Evolutionary conservation across 1,140 invertebrate species (phyloP).

Genomic region (Drosophila carrolli): DNA sequence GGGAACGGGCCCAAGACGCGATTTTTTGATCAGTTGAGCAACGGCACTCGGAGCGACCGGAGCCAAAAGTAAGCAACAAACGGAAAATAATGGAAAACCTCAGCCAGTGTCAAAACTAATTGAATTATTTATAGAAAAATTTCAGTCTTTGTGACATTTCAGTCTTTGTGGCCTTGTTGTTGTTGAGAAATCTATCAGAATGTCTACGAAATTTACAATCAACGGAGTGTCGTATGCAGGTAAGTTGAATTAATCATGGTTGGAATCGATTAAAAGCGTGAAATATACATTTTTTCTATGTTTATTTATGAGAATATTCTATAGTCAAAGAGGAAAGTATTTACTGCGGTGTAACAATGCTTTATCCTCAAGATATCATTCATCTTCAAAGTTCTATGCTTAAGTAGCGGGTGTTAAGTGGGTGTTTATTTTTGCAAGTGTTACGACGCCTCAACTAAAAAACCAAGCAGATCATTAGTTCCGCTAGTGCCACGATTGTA

Average conservation of each 20-base stretch:
- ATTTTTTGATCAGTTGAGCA: constrained; percentile 48
- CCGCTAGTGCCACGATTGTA: not conserved
- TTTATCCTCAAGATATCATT: no score
- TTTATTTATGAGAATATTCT: no score
- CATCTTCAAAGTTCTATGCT: not conserved
- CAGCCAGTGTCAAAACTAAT: constrained; percentile 11
- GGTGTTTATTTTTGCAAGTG: not conserved
- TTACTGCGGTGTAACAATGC: no score
- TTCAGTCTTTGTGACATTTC: constrained; percentile 35
- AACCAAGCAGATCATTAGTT: constrained; percentile 5
- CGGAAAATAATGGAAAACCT: constrained; percentile 22
- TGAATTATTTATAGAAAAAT: constrained; percentile 52
- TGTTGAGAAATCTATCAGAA: constrained; percentile 15
- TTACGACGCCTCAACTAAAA: not conserved
- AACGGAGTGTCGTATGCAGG: constrained; percentile 84
- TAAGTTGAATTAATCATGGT: constrained; percentile 39
- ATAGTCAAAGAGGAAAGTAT: no score
- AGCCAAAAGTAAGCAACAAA: constrained; percentile 22
- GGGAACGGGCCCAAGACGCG: constrained; percentile 4
- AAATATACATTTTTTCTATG: no score
- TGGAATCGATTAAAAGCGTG: not conserved
- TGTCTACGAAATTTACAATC: constrained; percentile 84
- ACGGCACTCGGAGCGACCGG: constrained; percentile 22
- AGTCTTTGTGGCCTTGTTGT: constrained; percentile 16
- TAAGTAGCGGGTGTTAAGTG: not conserved